Percentiles rank a stretch among this genome's conserved stretches.
Evolutionary conservation across 2,113 vertebrate species (phyloP).

Genomic region (Dolichallabes microphthalmus): DNA sequence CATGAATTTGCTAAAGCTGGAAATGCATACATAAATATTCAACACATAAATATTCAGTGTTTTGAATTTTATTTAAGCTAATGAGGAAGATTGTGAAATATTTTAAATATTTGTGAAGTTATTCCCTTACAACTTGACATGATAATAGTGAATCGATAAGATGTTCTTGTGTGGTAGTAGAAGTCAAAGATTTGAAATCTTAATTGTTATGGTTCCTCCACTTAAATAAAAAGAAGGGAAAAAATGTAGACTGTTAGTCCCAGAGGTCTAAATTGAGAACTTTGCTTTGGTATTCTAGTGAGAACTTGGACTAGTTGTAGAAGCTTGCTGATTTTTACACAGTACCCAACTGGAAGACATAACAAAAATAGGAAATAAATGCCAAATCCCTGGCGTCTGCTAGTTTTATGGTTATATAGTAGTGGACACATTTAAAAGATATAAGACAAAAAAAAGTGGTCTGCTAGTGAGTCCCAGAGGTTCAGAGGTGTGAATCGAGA

Average conservation of each 20-base stretch:
- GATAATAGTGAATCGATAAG: background rate
- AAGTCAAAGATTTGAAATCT: too few relatives aligned
- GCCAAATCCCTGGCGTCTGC: background rate
- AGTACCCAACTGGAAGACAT: background rate
- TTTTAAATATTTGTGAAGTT: background rate
- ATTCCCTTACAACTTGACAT: background rate
- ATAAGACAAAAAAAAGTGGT: background rate
- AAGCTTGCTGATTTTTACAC: background rate
- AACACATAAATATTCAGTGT: background rate
- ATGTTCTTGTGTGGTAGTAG: too few relatives aligned
- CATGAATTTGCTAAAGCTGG: background rate
- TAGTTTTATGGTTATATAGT: background rate
- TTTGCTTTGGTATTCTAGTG: background rate
- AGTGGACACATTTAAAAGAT: background rate
- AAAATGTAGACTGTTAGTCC: background rate
- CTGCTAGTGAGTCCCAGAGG: background rate
- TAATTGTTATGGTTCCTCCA: too few relatives aligned
- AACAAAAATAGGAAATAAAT: conserved; percentile 4
- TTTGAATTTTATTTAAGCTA: background rate
- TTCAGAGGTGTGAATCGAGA: background rate
- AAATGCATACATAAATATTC: background rate
- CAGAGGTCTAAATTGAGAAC: background rate
- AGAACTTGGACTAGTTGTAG: background rate
- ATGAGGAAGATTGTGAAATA: background rate
- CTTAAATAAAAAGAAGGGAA: background rate